Evolutionary conservation across 2,888 invertebrate genomes (phyloP), one percentile per base, ranked within the genome.

Genomic region (Tuta absoluta): DNA sequence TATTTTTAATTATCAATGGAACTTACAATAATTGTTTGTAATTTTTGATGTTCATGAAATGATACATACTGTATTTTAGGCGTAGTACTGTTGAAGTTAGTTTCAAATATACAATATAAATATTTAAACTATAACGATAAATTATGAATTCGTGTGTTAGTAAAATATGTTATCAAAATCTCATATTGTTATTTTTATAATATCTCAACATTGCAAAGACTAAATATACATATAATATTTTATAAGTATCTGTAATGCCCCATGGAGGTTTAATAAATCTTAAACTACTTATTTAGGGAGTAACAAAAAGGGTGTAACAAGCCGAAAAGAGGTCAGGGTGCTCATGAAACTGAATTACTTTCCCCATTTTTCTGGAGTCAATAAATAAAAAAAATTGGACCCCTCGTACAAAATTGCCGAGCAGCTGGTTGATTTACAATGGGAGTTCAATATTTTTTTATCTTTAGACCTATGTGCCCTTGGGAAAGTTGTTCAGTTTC

Each of bases 211-310:
- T 61, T 28, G 14, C 1, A 48, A 61, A 33, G 49, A 2, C 85
- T 85, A 83, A 85, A 85, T 86, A 86, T 86, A 86, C 85, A 85
- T 77, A 86, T 79, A 81, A 74, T 75, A 74, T 73, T 71, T 28
- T 72, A 75, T 86, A 86, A 86, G 85, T 86, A 80, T 76, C 85
- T 81, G 73, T 70, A 74, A 81, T 82, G 85, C 86, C 86, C 80
- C 80, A 76, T 79, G 85, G 85, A 85, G 84, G 76, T n/a, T 24
- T 66, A 48, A 21, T 19, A 70, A 65, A 65, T 63, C 65, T 73
- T 71, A 66, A 56, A 62, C 65, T 76, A 74, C 69, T 67, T n/a
- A 62, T 65, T 69, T 51, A 75, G 71, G 2, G 51, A 48, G 33
- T 33, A n/a, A n/a, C n/a, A n/a, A n/a, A n/a, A n/a, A n/a, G n/a